A percentile compares a stretch with the other conserved stretches of the same genome.
Conservation (phyloP, 2,888 invertebrate species). For the Eustalomyia histrio region DNA sequence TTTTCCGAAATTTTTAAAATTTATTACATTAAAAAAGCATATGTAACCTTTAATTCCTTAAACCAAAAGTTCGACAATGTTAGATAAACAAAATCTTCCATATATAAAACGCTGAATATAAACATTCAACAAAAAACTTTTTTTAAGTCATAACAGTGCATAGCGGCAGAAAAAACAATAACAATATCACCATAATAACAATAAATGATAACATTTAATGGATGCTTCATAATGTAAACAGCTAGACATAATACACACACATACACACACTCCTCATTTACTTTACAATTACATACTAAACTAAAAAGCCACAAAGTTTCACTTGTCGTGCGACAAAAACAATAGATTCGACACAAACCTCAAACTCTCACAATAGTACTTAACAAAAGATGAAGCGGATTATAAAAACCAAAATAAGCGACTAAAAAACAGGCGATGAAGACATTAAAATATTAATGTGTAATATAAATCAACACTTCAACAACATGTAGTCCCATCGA, state of each 20-base stretch:
- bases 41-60: background rate
- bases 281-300: background rate
- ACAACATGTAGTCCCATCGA: conserved; percentile 28
- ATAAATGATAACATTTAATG: conserved; percentile 62
- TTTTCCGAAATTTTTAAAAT: too few relatives aligned
- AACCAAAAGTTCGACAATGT: background rate
- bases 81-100: background rate
- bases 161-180: background rate
- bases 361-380: conserved; percentile 8
- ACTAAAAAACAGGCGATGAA: conserved; percentile 47
- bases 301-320: conserved; percentile 36
- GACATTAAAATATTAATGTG: conserved; percentile 65
- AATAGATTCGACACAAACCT: background rate
- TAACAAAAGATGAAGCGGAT: conserved; percentile 10
- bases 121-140: conserved; percentile 20
- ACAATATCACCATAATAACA: conserved; percentile 32
- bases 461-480: conserved; percentile 61
- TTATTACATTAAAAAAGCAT: background rate
- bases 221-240: conserved; percentile 23
- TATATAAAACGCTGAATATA: background rate
- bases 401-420: background rate
- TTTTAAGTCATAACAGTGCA: conserved; percentile 35
- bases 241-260: conserved; percentile 13
- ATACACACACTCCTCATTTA: background rate
- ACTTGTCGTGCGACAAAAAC: conserved; percentile 39